Conservation (phyloP, 1,140 invertebrate species). For the Pristionchus pacificus region DNA sequence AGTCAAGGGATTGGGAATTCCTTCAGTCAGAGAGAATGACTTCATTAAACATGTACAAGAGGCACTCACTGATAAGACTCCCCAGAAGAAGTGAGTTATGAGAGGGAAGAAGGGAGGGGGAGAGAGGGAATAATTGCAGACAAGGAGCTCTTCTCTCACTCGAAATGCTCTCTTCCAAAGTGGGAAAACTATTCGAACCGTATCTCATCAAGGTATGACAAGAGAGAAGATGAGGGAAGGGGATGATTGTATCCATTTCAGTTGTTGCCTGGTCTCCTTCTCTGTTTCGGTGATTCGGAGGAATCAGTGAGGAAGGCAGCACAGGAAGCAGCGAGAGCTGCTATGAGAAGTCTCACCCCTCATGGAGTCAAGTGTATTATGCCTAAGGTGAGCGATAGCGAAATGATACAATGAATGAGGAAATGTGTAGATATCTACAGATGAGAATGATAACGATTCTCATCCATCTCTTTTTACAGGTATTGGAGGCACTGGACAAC, state of each 20-base stretch:
- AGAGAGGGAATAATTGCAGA: conserved; percentile 15
- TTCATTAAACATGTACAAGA: not conserved
- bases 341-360: not conserved
- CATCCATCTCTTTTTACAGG: conserved; percentile 75
- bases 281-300: conserved; percentile 91
- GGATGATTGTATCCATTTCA: too few species aligned
- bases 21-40: not conserved
- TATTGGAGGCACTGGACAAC: conserved; percentile 86
- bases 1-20: conserved; percentile 90
- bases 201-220: conserved; percentile 86
- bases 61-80: not conserved
- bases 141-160: conserved; percentile 95
- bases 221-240: too few species aligned
- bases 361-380: not conserved
- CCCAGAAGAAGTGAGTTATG: not conserved
- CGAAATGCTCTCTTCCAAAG: conserved; percentile 78
- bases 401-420: too few species aligned
- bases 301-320: conserved; percentile 74
- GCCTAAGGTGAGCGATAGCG: not conserved
- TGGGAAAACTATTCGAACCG: conserved; percentile 79
- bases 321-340: conserved; percentile 69
- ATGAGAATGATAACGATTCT: too few species aligned
- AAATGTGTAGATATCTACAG: too few species aligned
- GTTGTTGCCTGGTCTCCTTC: conserved; percentile 81
- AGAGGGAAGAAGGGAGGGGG: too few species aligned